A percentile compares a stretch with the other conserved stretches of the same genome.
phyloP scores from a whole-genome alignment of 2,113 vertebrate species.

The Poeciliopsis prolifica region DNA sequence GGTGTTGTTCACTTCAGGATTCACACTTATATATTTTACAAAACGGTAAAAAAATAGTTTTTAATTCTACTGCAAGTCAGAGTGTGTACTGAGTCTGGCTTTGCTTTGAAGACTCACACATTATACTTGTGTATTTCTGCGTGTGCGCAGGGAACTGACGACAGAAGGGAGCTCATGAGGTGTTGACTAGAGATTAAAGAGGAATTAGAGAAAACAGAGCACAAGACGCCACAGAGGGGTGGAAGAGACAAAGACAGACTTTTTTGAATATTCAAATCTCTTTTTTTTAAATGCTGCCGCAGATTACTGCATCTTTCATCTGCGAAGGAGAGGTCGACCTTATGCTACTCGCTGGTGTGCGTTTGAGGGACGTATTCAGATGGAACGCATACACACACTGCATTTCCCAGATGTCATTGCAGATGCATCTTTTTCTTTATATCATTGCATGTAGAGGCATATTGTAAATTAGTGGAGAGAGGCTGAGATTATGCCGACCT shows the following conservation, averaged over 20 bases:
- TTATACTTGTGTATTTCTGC: conserved; percentile 25
- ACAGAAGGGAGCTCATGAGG: conserved; percentile 66
- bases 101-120: conserved; percentile 40
- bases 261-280: conserved; percentile 66
- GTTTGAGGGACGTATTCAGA: conserved; percentile 13
- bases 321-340: conserved; percentile 45
- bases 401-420: conserved; percentile 22
- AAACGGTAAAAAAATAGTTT: not conserved
- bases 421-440: conserved; percentile 14
- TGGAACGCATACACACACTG: not conserved
- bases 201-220: conserved; percentile 61
- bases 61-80: conserved; percentile 16
- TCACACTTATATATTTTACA: conserved; percentile 8
- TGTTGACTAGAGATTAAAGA: conserved; percentile 74
- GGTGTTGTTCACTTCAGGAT: not conserved
- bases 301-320: conserved; percentile 69
- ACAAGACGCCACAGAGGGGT: conserved; percentile 29
- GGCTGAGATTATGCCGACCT: not conserved
- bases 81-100: conserved; percentile 3
- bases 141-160: conserved; percentile 20
- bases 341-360: conserved; percentile 9
- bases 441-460: not conserved
- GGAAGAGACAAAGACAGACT: conserved; percentile 4
- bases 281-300: conserved; percentile 49
- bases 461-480: conserved; percentile 6